Evolutionary conservation across 2,888 invertebrate species (phyloP).

Genomic region (Oscheius sp.): DNA sequence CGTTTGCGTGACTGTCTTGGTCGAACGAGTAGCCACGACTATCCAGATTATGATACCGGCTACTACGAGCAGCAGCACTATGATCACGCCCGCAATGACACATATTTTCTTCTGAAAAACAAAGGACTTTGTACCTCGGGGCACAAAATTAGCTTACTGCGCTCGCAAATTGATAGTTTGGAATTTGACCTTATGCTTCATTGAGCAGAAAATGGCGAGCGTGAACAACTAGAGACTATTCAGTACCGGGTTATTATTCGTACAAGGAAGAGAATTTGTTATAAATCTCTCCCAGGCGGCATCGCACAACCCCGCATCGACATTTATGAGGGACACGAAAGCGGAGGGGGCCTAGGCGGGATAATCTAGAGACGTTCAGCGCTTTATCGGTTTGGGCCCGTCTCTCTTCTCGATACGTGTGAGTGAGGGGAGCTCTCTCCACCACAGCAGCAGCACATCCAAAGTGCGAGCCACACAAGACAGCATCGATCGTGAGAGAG

Average conservation of each 20-base stretch:
- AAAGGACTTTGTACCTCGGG: neutral
- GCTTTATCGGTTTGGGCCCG: conserved; percentile 32
- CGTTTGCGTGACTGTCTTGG: conserved; percentile 28
- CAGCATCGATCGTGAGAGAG: conserved; percentile 19
- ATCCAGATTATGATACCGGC: conserved; percentile 74
- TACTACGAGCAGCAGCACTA: conserved; percentile 72
- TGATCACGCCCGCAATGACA: conserved; percentile 62
- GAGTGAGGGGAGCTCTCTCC: conserved; percentile 17
- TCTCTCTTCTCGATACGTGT: conserved; percentile 24
- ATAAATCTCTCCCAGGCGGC: too few relatives aligned
- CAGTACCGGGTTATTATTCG: too few relatives aligned
- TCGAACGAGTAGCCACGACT: conserved; percentile 46
- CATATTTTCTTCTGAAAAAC: conserved; percentile 70
- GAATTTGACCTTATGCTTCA: neutral
- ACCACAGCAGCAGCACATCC: conserved; percentile 6
- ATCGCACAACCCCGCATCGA: too few relatives aligned
- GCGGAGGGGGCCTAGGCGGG: neutral
- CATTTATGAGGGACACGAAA: too few relatives aligned
- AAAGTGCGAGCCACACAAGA: conserved; percentile 19
- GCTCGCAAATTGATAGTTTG: neutral
- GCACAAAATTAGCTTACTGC: neutral
- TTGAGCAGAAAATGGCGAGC: too few relatives aligned
- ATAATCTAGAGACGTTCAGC: conserved; percentile 13
- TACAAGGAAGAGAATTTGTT: too few relatives aligned
- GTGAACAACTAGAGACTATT: too few relatives aligned